Conservation (phyloP, 1,140 invertebrate genomes). For the Lepidurus packardi region DNA sequence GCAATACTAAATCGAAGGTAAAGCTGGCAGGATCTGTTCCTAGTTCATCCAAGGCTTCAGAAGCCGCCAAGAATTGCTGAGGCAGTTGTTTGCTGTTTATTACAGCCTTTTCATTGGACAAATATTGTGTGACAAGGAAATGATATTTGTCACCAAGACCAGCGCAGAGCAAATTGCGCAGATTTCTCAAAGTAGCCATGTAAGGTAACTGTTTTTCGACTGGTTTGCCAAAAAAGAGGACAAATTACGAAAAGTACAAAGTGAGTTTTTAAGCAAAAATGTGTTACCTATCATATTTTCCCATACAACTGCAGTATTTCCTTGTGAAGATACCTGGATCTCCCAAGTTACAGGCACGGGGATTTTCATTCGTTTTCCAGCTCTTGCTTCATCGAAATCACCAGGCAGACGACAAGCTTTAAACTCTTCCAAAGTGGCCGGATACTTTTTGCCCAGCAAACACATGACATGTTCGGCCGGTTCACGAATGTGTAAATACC, state of each 20-base stretch:
- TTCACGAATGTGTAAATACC: neutral
- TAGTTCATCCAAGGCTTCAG: neutral
- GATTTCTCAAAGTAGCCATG: neutral
- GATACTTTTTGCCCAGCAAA: neutral
- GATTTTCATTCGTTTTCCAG: neutral
- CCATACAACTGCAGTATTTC: neutral
- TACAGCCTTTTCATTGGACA: neutral
- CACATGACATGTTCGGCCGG: neutral
- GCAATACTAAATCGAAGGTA: neutral
- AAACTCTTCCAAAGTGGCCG: conserved; percentile 1
- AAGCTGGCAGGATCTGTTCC: neutral
- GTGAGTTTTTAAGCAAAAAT: neutral
- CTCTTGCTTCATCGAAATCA: neutral
- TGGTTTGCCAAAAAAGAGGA: neutral
- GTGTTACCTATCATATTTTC: neutral
- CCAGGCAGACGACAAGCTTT: neutral
- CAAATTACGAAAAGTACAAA: neutral
- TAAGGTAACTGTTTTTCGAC: neutral
- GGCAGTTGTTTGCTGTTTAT: conserved; percentile 5
- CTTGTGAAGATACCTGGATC: neutral
- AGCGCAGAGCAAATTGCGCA: neutral
- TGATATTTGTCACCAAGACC: neutral
- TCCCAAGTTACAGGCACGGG: neutral
- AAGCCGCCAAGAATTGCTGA: neutral
- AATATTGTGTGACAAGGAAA: neutral